Base-by-base conservation (phyloP, 2,888 invertebrate species). In the Lottia scabra region DNA sequence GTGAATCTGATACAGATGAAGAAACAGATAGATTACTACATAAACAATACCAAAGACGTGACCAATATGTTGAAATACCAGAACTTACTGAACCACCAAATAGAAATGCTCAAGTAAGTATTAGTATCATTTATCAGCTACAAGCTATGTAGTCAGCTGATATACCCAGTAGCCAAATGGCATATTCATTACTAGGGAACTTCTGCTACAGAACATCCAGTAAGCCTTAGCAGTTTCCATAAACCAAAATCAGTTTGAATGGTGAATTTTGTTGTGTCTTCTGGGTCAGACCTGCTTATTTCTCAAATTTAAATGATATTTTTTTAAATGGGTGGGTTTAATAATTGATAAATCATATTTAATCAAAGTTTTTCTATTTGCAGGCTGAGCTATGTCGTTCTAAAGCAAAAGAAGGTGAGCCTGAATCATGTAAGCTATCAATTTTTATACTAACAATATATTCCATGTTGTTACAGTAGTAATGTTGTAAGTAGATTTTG, bases 1-100 rank as follows among this genome's bases (percentile, higher is more conserved):
- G 81, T 82, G 89, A 89, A 78, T 96, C 97, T 38, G 98, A 98
- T 87, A 99, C 98, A 0, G 98, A 99, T 90, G 93, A 98, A 82
- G 98, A 98, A 91, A 98, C 98, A n/a, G 98, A 98, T 90, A 92
- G 98, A 84, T 91, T 98, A 76, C 92, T 98, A 75, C 97, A 98
- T 23, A 97, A 98, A 88, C 97, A 98, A 89, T 89, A 89, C 73
- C 83, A 85, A 73, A 83, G 84, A 27, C 83, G 85, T 26, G 85
- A 86, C 71, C 85, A 87, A 78, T 80, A 86, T 77, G 86, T 89
- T 19, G 88, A 89, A 69, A 89, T 89, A 67, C 89, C 89, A 45
- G 89, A 89, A 76, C 81, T 88, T 43, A 81, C 76, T 64, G 78
- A 83, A 70, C 83, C 85, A 15, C 81, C 83, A 45, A 85, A 84